Conservation (phyloP, 2,113 vertebrate species). For the Cromileptes altivelis region DNA sequence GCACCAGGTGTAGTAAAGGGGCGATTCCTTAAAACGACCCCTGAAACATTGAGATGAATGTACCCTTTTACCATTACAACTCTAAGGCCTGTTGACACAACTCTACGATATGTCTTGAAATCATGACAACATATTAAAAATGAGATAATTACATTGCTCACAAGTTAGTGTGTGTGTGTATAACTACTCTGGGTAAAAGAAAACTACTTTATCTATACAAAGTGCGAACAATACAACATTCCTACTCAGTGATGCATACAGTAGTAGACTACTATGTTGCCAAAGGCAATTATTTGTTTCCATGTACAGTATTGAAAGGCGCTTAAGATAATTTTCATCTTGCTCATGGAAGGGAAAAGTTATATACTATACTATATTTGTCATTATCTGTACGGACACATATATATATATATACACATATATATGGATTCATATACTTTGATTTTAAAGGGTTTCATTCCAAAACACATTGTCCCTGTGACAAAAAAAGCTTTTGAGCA, state of each 20-base stretch:
- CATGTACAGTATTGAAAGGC: conserved; percentile 90
- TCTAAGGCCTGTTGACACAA: conserved; percentile 57
- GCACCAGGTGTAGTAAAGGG: conserved; percentile 88
- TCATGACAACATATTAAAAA: conserved; percentile 41
- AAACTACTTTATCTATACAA: conserved; percentile 79
- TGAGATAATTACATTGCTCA: conserved; percentile 37
- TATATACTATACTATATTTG: conserved; percentile 59
- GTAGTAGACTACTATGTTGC: conserved; percentile 87
- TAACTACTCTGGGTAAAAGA: conserved; percentile 49
- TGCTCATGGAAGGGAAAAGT: conserved; percentile 75
- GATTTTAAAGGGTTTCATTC: conserved; percentile 73
- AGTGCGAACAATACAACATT: conserved; percentile 84
- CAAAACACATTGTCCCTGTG: conserved; percentile 54
- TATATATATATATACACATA: conserved; percentile 36
- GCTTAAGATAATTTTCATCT: conserved; percentile 88
- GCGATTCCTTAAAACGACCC: conserved; percentile 66
- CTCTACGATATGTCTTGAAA: conserved; percentile 52
- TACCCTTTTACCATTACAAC: conserved; percentile 60
- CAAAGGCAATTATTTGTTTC: conserved; percentile 90
- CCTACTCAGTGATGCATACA: conserved; percentile 82
- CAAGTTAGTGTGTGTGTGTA: conserved; percentile 37
- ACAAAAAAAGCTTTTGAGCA: conserved; percentile 32
- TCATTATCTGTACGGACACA: conserved; percentile 57
- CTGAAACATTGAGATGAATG: conserved; percentile 68
- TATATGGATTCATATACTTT: conserved; percentile 43